phyloP scores from a whole-genome alignment of 2,797 vertebrate species.

The Diceros bicornis region DNA sequence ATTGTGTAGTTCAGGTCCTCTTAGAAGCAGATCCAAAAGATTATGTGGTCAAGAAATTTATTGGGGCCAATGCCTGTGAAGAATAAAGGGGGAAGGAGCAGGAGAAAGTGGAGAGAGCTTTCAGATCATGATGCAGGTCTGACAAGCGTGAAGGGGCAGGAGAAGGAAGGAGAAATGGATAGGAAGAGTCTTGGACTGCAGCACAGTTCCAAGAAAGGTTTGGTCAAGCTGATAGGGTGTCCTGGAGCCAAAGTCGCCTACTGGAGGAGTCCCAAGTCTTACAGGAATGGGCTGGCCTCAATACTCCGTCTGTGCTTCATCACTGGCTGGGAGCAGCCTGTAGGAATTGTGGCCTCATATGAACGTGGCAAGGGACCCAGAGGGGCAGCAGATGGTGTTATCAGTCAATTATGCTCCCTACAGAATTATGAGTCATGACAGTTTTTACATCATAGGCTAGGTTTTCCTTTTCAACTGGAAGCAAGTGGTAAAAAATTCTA shows the following conservation, averaged over 20 bases:
- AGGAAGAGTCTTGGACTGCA: background rate
- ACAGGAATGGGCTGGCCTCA: background rate
- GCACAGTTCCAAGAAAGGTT: background rate
- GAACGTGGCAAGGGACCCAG: background rate
- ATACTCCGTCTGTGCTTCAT: background rate
- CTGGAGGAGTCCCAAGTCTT: background rate
- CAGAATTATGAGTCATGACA: background rate
- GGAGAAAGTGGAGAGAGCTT: background rate
- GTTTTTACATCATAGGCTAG: background rate
- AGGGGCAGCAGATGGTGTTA: background rate
- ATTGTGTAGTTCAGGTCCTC: background rate
- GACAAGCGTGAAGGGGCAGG: background rate
- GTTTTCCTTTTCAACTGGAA: background rate
- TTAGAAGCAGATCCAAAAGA: background rate
- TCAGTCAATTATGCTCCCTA: background rate
- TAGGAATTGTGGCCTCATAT: background rate
- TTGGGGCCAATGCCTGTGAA: background rate
- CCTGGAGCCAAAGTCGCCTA: background rate
- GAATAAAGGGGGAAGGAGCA: background rate
- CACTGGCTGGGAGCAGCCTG: background rate
- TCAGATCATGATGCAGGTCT: background rate
- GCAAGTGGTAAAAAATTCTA: background rate
- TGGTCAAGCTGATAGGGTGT: background rate
- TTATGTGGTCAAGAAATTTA: background rate
- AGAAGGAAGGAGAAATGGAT: background rate